Base-by-base conservation (phyloP, 23 tunicate genomes). In the Trididemnum miniatum region DNA sequence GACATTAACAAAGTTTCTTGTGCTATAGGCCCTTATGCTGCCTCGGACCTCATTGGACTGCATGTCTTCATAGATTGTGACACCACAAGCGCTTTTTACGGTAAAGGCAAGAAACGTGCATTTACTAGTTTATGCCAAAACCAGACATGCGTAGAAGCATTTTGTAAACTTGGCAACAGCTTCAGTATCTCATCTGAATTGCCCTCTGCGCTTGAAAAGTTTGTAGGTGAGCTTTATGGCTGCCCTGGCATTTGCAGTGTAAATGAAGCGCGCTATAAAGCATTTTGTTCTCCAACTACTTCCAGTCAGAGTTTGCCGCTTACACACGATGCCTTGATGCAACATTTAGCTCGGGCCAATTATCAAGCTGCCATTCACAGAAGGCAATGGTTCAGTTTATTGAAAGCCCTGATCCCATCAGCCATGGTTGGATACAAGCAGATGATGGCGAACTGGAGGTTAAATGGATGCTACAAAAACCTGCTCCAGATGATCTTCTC, bases 31-130 rank as follows among this genome's bases (percentile, higher is more conserved):
- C 54, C 54, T 44, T 9, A 9, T 44, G 54, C 15, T 62, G 28
- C 67, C 29, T 62, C 29, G 29, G 67, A 22, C 26, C 29, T 12
- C 4, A n/a, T 62, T 62, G 26, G 26, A 22, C 67, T 20, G 26
- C 29, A 24, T 24, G 28, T 62, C 28, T 62, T 62, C n/a, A 62
- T 26, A 44, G 67, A 26, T 62, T 62, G 67, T 24, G 67, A 62
- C 29, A 62, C 67, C 67, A 20, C 28, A 12, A 62, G 67, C 67
- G 67, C 67, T 62, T 62, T 62, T 62, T 62, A 62, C 15, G 54
- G 29, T 24, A 62, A 62, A 62, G 26, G 67, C 28, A 62, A 62
- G 26, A 62, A 62, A 62, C 29, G 26, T 62, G 67, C 29, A 12
- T 62, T 62, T 26, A 62, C 15, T 20, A 22, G 15, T 24, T 5